A percentile compares a stretch with the other conserved stretches of the same genome.
These are phyloP conservation scores for Limosa lapponica DNA, from an alignment of 2,797 vertebrate genomes.

Conservation along the genomic window DNA sequence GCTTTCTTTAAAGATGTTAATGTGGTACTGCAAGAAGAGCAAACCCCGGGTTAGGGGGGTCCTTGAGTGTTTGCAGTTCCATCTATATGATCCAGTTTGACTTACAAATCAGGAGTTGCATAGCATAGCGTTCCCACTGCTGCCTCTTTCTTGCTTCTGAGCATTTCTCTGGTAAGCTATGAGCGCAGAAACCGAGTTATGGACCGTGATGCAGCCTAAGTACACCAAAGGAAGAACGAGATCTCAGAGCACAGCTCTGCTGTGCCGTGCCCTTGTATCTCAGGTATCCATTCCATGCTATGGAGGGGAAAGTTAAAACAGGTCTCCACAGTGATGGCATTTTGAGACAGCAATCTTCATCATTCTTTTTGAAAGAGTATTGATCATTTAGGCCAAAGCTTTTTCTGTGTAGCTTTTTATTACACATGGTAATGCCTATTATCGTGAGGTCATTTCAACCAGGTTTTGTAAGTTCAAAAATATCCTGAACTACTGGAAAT, in stretches of 20 bases:
- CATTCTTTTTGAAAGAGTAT: neutral
- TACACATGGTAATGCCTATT: neutral
- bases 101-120: neutral
- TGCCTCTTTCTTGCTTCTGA: neutral
- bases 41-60: neutral
- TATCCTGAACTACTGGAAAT: neutral
- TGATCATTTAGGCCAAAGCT: neutral
- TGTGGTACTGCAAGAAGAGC: slow-evolving; percentile 38
- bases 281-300: neutral
- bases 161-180: neutral
- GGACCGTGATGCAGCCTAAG: neutral
- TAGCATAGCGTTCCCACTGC: neutral
- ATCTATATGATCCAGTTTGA: neutral
- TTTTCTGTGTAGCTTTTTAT: neutral
- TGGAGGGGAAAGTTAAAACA: neutral
- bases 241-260: neutral
- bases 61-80: neutral
- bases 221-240: neutral
- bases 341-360: neutral
- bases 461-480: neutral
- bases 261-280: neutral
- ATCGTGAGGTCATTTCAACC: neutral
- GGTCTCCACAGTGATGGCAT: neutral
- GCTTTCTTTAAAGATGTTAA: slow-evolving; percentile 63
- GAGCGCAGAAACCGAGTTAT: neutral